Conservation (phyloP, 2,797 vertebrate species). For the Eulemur mongoz region DNA sequence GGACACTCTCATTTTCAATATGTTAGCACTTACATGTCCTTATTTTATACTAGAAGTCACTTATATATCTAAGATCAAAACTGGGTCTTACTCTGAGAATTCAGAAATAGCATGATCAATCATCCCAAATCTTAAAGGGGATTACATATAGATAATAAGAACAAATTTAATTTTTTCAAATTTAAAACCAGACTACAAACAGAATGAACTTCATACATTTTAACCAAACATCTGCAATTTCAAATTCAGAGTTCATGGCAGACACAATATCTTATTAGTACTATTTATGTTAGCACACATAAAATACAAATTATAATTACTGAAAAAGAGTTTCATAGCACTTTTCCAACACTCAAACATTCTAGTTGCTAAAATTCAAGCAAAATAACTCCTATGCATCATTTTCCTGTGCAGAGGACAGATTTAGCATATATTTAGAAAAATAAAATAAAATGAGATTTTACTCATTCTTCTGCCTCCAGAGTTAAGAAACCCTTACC, state of each 20-base stretch:
- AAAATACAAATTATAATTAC: constrained; percentile 70
- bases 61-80: constrained; percentile 42
- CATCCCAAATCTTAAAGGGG: constrained; percentile 48
- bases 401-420: constrained; percentile 51
- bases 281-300: constrained; percentile 76
- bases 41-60: constrained; percentile 59
- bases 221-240: constrained; percentile 61
- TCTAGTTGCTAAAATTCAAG: constrained; percentile 65
- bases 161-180: constrained; percentile 58
- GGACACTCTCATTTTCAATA: constrained; percentile 46
- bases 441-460: constrained; percentile 66
- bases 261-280: constrained; percentile 74
- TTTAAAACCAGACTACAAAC: constrained; percentile 61
- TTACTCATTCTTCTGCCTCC: constrained; percentile 71
- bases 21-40: constrained; percentile 43
- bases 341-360: constrained; percentile 40
- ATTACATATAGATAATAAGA: constrained; percentile 44
- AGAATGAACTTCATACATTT: constrained; percentile 57
- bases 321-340: constrained; percentile 52
- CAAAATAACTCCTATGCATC: constrained; percentile 43
- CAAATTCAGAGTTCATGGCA: constrained; percentile 55
- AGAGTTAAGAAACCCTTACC: constrained; percentile 88
- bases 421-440: constrained; percentile 54
- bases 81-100: constrained; percentile 52
- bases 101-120: constrained; percentile 47